Conservation (phyloP, 2,888 invertebrate genomes). For the Drosophila stalkeri region DNA sequence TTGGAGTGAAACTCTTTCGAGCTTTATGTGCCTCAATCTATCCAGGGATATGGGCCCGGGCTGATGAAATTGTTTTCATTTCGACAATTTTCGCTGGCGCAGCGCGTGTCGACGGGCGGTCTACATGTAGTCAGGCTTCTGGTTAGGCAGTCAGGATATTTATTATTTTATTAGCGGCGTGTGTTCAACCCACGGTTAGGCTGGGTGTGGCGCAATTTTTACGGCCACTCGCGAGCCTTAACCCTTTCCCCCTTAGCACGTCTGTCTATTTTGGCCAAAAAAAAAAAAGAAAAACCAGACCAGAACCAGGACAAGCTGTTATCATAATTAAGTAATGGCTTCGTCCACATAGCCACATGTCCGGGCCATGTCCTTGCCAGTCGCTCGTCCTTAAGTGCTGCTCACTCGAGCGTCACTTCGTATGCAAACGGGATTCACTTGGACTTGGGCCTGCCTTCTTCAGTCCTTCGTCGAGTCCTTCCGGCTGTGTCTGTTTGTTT, state of each 20-base stretch:
- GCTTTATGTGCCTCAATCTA: constrained; percentile 61
- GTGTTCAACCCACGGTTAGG: constrained; percentile 50
- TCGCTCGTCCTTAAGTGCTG: constrained; percentile 70
- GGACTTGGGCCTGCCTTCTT: constrained; percentile 5
- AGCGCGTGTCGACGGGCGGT: constrained; percentile 49
- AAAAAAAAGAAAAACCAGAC: neutral
- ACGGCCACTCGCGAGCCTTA: constrained; percentile 51
- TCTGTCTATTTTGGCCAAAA: constrained; percentile 66
- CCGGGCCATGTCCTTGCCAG: constrained; percentile 34
- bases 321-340: constrained; percentile 82
- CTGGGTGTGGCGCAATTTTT: constrained; percentile 75
- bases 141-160: constrained; percentile 67
- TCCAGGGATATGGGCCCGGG: constrained; percentile 38
- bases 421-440: constrained; percentile 61
- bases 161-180: constrained; percentile 81
- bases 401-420: constrained; percentile 72
- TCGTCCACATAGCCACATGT: constrained; percentile 52
- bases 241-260: constrained; percentile 35
- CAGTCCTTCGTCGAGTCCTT: constrained; percentile 17
- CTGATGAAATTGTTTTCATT: constrained; percentile 81
- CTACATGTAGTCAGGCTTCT: constrained; percentile 16
- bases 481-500: constrained; percentile 30
- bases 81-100: constrained; percentile 65
- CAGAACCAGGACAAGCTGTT: constrained; percentile 56
- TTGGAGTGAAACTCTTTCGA: constrained; percentile 62